Conservation (phyloP, 2,113 vertebrate species). For the Alouatta palliata region DNA sequence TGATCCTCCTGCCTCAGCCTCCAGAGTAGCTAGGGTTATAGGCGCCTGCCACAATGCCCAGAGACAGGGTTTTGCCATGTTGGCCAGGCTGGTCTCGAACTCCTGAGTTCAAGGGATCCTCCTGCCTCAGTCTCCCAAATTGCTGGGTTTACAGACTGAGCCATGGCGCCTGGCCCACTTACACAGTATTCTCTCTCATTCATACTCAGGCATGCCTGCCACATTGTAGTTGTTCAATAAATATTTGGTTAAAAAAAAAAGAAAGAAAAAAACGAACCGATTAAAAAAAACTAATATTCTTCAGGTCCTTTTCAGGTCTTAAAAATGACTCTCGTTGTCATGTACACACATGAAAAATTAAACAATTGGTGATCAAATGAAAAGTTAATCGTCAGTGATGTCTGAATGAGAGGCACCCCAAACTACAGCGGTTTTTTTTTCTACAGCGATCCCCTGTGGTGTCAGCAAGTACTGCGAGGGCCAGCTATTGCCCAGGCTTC, state of each 20-base stretch:
- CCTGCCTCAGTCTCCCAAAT: too few relatives aligned
- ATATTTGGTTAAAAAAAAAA: background rate
- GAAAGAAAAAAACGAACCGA: background rate
- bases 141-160: too few relatives aligned
- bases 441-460: background rate
- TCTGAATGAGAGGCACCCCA: background rate
- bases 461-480: rapidly evolving
- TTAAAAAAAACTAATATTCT: background rate
- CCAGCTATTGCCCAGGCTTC: background rate
- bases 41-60: too few relatives aligned
- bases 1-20: too few relatives aligned
- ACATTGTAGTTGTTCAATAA: background rate
- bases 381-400: background rate
- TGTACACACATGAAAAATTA: background rate
- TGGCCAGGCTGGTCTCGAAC: too few relatives aligned
- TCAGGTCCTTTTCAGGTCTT: background rate
- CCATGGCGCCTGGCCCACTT: too few relatives aligned
- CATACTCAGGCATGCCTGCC: background rate
- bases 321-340: background rate
- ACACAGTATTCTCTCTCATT: background rate
- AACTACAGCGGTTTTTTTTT: background rate
- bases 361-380: background rate
- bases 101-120: too few relatives aligned
- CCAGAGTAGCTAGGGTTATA: too few relatives aligned
- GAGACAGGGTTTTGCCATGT: too few relatives aligned